phyloP scores from a whole-genome alignment of 2,888 invertebrate species.

The Drosophila histrio region DNA sequence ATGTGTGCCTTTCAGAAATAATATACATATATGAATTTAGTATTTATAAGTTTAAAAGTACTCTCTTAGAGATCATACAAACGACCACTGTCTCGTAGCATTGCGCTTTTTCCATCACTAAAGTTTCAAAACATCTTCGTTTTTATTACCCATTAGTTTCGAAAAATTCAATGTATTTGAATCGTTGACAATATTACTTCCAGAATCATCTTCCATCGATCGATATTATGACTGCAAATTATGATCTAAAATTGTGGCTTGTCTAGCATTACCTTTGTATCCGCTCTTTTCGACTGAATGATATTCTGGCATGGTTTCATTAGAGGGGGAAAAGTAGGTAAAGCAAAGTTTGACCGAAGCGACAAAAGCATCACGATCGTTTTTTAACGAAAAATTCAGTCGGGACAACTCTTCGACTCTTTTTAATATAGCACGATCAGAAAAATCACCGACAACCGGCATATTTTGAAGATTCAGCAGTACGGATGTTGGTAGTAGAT shows the following conservation, averaged over 20 bases:
- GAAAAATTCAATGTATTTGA: background rate
- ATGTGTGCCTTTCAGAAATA: too few species aligned
- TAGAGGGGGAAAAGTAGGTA: background rate
- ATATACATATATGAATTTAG: too few species aligned
- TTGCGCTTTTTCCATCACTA: background rate
- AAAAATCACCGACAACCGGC: background rate
- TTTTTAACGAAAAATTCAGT: background rate
- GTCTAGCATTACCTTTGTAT: background rate
- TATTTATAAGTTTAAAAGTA: background rate
- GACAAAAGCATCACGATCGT: background rate
- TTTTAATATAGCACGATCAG: background rate
- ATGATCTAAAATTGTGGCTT: background rate
- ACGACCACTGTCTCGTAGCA: background rate
- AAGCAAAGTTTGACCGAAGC: background rate
- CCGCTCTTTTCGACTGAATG: background rate
- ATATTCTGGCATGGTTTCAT: background rate
- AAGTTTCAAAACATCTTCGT: constrained; percentile 5
- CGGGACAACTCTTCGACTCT: constrained; percentile 7
- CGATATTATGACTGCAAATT: too few species aligned
- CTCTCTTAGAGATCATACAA: constrained; percentile 13
- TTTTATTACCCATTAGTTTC: background rate
- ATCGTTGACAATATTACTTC: background rate
- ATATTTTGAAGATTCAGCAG: background rate
- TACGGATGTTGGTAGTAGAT: background rate
- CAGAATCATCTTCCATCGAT: background rate